Base-by-base conservation (phyloP, 2,888 invertebrate species). In the Limnephilus rhombicus region DNA sequence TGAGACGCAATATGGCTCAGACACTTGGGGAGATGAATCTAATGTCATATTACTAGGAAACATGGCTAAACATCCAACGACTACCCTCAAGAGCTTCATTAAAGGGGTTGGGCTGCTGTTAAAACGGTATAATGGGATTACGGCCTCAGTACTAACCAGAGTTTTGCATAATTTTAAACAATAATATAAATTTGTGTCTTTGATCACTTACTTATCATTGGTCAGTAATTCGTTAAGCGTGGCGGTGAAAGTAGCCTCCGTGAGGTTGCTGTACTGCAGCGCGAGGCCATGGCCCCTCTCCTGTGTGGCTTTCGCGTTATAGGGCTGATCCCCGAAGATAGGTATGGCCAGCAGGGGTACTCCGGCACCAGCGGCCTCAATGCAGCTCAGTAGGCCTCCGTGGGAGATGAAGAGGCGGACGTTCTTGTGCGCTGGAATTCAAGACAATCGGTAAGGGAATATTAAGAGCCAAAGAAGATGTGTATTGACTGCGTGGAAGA, bases 371-470 rank as follows among this genome's bases (percentile, higher is more conserved):
- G 95, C 95, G 0, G 96, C 95, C 94, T 97, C 97, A 24, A 95
- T 95, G 2, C 96, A 94, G 82, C 96, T 96, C 49, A 96, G 96
- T 87, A 96, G 95, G 15, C 96, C 97, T 11, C 96, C 96, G 94
- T 97, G 97, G 0, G 96, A 96, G 89, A 97, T 96, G 94, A 97
- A 96, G 0, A 95, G 93, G 91, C 94, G 95, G 0, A 95, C 91
- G 49, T 95, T 95, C 1, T 95, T 95, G 94, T 96, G 96, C 0
- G 95, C 95, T 68, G 91, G 34, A 89, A 87, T 24, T 68, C 68
- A n/a, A 15, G 0, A 7, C 1, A 9, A 41, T 41, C 0, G 5
- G 41, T 41, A 24, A 24, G 68, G 68, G 24, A 24, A 4, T 5
- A 68, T 7, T 15, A n/a, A 68, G 7, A 24, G n/a, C 7, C n/a